Conservation (phyloP, 2,888 invertebrate genomes). For the Molorchus minor region DNA sequence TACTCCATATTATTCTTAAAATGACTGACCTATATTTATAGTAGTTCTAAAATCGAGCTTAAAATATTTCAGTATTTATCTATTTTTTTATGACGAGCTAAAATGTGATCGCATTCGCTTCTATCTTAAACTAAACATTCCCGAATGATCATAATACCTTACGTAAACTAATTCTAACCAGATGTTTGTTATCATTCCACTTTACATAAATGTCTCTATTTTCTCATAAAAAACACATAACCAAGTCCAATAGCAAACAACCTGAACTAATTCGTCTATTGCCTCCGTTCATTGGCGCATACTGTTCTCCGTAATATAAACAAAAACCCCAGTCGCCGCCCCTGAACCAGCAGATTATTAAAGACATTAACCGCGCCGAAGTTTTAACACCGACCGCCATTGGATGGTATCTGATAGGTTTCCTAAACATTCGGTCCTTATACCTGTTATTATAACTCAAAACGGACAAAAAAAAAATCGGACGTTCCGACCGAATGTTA, state of each 20-base stretch:
- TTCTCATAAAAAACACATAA: not conserved
- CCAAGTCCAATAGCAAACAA: not conserved
- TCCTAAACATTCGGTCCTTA: constrained; percentile 51
- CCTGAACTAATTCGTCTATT: no score
- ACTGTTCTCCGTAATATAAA: not conserved
- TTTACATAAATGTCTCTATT: no score
- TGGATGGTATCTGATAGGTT: constrained; percentile 42
- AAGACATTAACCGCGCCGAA: constrained; percentile 17
- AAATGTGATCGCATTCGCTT: no score
- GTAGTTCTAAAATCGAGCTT: no score
- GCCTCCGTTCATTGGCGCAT: not conserved
- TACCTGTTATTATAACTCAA: constrained; percentile 59
- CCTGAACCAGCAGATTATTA: constrained; percentile 8
- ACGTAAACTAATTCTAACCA: no score
- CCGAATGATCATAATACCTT: no score
- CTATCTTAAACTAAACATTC: no score
- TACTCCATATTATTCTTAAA: no score
- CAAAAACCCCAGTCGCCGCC: constrained; percentile 9
- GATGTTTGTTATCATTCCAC: no score
- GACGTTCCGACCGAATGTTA: constrained; percentile 16
- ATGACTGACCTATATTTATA: no score
- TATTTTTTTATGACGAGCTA: no score
- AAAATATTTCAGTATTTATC: no score
- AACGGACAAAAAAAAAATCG: constrained; percentile 49
- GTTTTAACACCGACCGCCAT: constrained; percentile 16